A percentile compares a stretch with the other conserved stretches of the same genome.
Conservation (phyloP, 1,140 invertebrate genomes). For the Penaeus chinensis region DNA sequence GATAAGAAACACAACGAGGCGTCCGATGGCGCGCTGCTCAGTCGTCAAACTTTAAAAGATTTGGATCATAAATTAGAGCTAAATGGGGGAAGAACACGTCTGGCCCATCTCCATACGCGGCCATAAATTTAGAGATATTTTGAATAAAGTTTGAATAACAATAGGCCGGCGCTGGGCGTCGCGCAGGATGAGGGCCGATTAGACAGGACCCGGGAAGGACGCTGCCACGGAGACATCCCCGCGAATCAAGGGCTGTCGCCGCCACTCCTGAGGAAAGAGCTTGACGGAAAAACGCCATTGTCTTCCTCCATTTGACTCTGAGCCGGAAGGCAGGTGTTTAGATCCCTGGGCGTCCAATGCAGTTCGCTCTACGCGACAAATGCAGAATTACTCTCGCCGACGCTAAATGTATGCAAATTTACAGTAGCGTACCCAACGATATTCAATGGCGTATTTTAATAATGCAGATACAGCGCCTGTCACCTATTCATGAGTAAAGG, state of each 20-base stretch:
- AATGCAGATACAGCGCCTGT: no score
- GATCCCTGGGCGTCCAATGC: no score
- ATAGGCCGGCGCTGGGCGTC: slow-evolving; percentile 41
- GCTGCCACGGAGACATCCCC: neutral
- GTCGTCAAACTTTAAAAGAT: slow-evolving; percentile 57
- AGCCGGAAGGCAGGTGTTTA: no score
- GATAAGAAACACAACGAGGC: neutral
- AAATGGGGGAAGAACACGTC: slow-evolving; percentile 57
- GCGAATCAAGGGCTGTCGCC: neutral
- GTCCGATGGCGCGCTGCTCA: slow-evolving; percentile 7
- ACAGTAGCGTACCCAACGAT: no score
- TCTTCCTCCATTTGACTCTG: no score
- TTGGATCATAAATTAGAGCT: slow-evolving; percentile 51
- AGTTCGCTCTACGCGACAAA: no score
- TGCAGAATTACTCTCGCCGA: no score
- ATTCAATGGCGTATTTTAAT: no score
- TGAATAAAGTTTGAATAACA: slow-evolving; percentile 63
- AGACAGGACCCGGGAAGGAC: neutral
- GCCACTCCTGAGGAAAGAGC: no score
- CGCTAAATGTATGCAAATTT: no score
- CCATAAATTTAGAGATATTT: slow-evolving; percentile 63
- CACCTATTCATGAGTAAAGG: no score
- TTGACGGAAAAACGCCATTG: no score
- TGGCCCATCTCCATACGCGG: slow-evolving; percentile 61
- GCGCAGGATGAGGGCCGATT: slow-evolving; percentile 22